phyloP scores from a whole-genome alignment of 2,888 invertebrate genomes.

The Ectobius pallidus region DNA sequence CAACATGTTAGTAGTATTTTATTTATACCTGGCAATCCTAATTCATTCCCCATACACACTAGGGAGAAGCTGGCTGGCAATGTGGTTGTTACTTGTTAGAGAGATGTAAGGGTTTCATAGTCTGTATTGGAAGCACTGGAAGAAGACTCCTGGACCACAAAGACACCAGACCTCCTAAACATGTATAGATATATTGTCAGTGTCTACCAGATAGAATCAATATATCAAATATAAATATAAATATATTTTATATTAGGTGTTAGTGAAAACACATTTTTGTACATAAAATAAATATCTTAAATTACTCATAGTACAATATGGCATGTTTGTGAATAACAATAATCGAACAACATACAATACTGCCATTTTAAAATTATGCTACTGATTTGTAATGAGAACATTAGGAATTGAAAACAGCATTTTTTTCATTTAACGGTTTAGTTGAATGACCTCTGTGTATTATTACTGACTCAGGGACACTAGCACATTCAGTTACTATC shows the following conservation, averaged over 20 bases:
- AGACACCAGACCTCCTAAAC: too few relatives aligned
- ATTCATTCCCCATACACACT: background rate
- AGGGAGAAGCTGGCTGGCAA: background rate
- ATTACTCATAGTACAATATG: conserved; percentile 15
- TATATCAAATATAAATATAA: conserved; percentile 14
- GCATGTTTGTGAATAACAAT: background rate
- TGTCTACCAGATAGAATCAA: conserved; percentile 14
- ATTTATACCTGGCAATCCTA: background rate
- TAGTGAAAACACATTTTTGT: conserved; percentile 29
- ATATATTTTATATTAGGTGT: conserved; percentile 36
- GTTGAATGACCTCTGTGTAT: background rate
- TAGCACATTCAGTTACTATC: too few relatives aligned
- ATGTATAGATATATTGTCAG: too few relatives aligned
- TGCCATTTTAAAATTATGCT: background rate
- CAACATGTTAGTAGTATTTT: background rate
- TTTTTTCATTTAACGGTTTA: background rate
- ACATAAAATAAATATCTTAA: conserved; percentile 18
- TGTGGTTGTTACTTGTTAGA: background rate
- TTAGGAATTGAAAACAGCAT: background rate
- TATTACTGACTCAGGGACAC: background rate
- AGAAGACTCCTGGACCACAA: too few relatives aligned
- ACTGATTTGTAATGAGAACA: too few relatives aligned
- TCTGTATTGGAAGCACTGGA: too few relatives aligned
- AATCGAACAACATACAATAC: background rate
- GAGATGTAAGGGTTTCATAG: background rate